Conservation (phyloP, 2,797 vertebrate species). For the Hapalemur alaotrensis region DNA sequence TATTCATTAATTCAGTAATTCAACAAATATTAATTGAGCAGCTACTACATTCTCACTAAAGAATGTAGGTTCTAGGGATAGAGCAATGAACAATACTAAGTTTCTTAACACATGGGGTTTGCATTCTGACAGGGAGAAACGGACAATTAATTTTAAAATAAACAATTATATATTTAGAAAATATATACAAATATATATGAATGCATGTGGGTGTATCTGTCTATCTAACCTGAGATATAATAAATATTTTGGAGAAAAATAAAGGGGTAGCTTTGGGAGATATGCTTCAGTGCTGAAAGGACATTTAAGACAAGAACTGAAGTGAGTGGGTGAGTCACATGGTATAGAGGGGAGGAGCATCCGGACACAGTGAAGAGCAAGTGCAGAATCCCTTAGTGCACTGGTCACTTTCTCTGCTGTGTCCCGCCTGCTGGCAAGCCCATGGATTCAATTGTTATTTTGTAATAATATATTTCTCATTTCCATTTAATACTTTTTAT, state of each 20-base stretch:
- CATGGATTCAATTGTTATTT: not conserved
- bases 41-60: not conserved
- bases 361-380: not conserved
- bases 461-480: not conserved
- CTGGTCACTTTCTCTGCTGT: not conserved
- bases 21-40: not conserved
- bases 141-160: not conserved
- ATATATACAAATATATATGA: not conserved
- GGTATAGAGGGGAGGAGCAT: not conserved
- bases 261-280: not conserved
- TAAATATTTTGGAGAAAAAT: not conserved
- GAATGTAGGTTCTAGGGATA: not conserved
- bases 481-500: not conserved
- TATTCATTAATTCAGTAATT: not conserved
- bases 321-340: not conserved
- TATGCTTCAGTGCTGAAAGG: not conserved
- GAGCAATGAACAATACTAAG: not conserved
- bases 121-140: not conserved
- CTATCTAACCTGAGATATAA: not conserved
- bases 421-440: not conserved
- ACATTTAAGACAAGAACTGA: not conserved
- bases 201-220: not conserved
- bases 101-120: not conserved
- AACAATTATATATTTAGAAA: not conserved
- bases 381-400: not conserved